Base-by-base conservation (phyloP, 2,113 vertebrate genomes). In the Grammomys dolichurus region DNA sequence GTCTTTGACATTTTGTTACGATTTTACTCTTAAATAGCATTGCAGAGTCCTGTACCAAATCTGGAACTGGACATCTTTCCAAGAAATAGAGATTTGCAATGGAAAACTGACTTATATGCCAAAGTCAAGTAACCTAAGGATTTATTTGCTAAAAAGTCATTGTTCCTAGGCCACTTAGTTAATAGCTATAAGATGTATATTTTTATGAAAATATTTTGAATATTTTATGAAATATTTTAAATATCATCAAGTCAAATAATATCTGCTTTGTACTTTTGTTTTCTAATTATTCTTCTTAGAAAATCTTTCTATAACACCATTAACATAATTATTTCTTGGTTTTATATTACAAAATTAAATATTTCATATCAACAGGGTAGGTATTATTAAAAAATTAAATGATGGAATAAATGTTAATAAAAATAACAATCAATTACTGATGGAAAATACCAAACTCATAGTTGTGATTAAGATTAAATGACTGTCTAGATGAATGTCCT, bases 341-440 rank as follows among this genome's bases (percentile, higher is more conserved):
- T 90, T 92, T 73, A 75, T 65, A 78, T 43, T 94, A 43, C 17
- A 89, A 73, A 84, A 73, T 87, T 78, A 85, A 87, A 58, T 70
- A 70, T 88, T 93, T 76, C 16, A 84, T 51, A 91, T 51, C 82
- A 54, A 54, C 36, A 91, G 17, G 24, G 16, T 16, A 86, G 7
- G 40, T 58, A 85, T 58, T 89, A 78, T 60, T 77, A 72, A 40
- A 80, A 91, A 75, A 84, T 33, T 40, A 93, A 87, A 77, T 51
- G 77, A 60, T 51, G 51, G 17, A 26, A 89, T 75, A 87, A 94
- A 91, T 65, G 24, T n/a, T 91, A 72, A 85, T 12, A 85, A 86
- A 78, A 80, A 86, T 12, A 78, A 89, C 0, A 89, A 63, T 46
- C 80, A 89, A 78, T 33, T 89, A 80, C 40, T 75, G 43, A 75